Evolutionary conservation across 2,797 vertebrate genomes (phyloP).

Genomic region (Anabacerthia variegaticeps): DNA sequence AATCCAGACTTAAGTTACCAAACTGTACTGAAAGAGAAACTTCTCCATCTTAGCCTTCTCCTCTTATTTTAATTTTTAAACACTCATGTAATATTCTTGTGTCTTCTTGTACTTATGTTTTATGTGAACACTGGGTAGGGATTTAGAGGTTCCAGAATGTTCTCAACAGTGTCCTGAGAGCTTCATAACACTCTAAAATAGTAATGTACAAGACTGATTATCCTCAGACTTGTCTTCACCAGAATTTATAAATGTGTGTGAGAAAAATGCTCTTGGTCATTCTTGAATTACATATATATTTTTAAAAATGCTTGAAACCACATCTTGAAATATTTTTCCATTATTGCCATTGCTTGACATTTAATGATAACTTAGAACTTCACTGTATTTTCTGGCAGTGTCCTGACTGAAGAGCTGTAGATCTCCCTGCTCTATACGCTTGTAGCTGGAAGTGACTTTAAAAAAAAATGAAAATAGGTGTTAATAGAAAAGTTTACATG

Average conservation of each 20-base stretch:
- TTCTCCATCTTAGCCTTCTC: background rate
- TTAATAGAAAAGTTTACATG: accelerated
- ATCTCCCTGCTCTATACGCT: background rate
- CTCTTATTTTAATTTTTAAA: conserved; percentile 5
- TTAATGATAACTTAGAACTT: background rate
- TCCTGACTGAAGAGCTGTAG: background rate
- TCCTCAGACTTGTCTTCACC: background rate
- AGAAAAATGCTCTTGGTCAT: background rate
- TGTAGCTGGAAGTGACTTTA: background rate
- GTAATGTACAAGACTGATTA: background rate
- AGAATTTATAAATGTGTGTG: background rate
- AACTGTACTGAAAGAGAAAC: background rate
- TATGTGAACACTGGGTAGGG: background rate
- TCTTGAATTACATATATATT: background rate
- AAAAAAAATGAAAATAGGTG: background rate
- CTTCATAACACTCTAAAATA: background rate
- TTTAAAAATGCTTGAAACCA: background rate
- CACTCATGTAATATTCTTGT: background rate
- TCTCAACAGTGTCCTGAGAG: background rate
- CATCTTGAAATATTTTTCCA: background rate
- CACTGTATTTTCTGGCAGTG: background rate
- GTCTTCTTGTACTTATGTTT: background rate
- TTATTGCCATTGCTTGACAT: background rate
- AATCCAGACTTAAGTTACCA: background rate
- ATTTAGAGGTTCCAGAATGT: background rate